Conservation (phyloP, 2,113 vertebrate species). For the Oenanthe melanoleuca region DNA sequence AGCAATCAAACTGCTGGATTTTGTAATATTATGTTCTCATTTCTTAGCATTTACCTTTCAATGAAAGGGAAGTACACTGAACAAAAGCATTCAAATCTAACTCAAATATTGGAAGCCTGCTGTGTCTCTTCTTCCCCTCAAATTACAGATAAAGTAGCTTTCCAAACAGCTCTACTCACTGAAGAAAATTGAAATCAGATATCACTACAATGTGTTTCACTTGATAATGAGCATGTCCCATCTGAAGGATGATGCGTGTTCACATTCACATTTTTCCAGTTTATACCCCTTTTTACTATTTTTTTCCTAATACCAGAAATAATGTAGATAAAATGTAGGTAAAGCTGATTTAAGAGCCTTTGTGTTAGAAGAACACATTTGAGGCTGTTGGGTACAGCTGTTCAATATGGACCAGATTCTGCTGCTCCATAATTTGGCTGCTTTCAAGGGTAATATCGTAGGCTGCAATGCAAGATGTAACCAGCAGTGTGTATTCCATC, state of each 20-base stretch:
- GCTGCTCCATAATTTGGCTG: background rate
- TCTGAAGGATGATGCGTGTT: background rate
- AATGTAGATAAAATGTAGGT: background rate
- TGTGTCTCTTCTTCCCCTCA: background rate
- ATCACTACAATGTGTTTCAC: constrained; percentile 3
- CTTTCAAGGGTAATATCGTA: background rate
- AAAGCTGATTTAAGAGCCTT: background rate
- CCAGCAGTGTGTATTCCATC: no score
- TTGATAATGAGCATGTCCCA: background rate
- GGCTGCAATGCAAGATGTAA: no score
- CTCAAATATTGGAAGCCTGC: background rate
- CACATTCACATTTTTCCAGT: background rate
- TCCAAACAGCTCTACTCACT: background rate
- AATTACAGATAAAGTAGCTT: constrained; percentile 25
- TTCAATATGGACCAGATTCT: background rate
- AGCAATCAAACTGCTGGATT: background rate
- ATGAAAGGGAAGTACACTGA: background rate
- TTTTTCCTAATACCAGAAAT: background rate
- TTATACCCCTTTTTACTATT: background rate
- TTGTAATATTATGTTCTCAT: background rate
- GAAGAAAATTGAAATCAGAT: constrained; percentile 28
- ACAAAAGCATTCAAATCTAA: background rate
- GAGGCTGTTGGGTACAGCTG: background rate
- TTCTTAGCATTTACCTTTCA: constrained; percentile 5
- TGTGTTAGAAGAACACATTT: background rate